Conservation (phyloP, 1,140 invertebrate species). For the Aphidius gifuensis region DNA sequence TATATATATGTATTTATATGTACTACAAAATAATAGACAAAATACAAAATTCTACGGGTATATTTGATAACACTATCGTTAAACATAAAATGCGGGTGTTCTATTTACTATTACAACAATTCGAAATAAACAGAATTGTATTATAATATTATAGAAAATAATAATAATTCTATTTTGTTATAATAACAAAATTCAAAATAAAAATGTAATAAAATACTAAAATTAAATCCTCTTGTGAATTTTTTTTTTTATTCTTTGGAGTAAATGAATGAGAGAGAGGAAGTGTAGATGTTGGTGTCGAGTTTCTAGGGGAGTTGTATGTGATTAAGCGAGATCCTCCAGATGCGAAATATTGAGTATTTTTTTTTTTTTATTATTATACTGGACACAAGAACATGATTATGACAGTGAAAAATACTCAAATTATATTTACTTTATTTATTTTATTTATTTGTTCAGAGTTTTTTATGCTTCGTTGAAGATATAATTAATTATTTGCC, state of each 20-base stretch:
- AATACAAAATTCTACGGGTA: slow-evolving; percentile 15
- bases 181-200: background rate
- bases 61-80: slow-evolving; percentile 23
- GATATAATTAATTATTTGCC: too few relatives aligned
- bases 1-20: background rate
- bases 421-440: too few relatives aligned
- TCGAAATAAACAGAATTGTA: background rate
- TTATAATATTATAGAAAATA: background rate
- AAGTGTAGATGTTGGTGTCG: too few relatives aligned
- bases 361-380: too few relatives aligned
- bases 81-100: slow-evolving; percentile 13
- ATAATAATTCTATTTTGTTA: background rate
- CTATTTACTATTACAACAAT: slow-evolving; percentile 15
- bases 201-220: background rate
- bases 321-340: too few relatives aligned
- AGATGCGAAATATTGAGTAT: too few relatives aligned
- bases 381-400: too few relatives aligned
- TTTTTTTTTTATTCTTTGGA: background rate
- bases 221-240: background rate
- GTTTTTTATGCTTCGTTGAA: too few relatives aligned
- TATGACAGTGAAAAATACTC: too few relatives aligned
- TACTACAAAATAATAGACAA: too few relatives aligned
- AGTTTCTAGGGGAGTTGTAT: background rate
- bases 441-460: too few relatives aligned
- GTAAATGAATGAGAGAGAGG: too few relatives aligned